These are phyloP conservation scores for Osmoderma eremita DNA, from an alignment of 2,888 invertebrate species.

Conservation along the genomic window DNA sequence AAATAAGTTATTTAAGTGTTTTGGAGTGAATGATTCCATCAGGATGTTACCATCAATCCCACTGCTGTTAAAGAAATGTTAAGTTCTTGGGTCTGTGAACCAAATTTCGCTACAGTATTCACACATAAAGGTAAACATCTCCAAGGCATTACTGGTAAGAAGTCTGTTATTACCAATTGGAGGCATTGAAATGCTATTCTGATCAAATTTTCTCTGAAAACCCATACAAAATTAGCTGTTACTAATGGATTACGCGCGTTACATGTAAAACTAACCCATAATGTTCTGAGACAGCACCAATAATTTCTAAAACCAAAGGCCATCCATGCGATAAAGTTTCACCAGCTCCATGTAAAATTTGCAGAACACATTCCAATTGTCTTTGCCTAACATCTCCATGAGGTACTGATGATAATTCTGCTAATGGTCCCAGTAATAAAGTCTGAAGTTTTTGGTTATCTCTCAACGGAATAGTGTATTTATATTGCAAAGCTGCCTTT, in stretches of 20 bases:
- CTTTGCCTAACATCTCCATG: conserved; percentile 94
- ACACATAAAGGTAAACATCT: conserved; percentile 90
- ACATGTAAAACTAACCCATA: conserved; percentile 74
- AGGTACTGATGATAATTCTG: conserved; percentile 88
- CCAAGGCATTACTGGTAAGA: conserved; percentile 91
- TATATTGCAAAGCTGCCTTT: conserved; percentile 88
- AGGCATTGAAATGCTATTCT: conserved; percentile 96
- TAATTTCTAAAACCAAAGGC: conserved; percentile 93
- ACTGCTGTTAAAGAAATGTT: conserved; percentile 98
- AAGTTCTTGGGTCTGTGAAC: conserved; percentile 93
- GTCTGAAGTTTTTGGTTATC: conserved; percentile 91
- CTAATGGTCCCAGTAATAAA: conserved; percentile 86
- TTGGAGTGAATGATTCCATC: conserved; percentile 18
- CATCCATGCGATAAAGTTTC: conserved; percentile 94
- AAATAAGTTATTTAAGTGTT: conserved; percentile 28
- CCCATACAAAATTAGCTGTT: conserved; percentile 1
- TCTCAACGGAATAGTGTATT: conserved; percentile 82
- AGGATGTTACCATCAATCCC: conserved; percentile 83
- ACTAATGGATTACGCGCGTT: not conserved
- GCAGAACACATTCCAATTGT: conserved; percentile 93
- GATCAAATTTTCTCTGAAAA: conserved; percentile 83
- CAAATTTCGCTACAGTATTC: conserved; percentile 94
- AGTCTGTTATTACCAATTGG: conserved; percentile 94
- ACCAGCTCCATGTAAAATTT: conserved; percentile 92
- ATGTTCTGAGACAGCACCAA: conserved; percentile 93